Evolutionary conservation across 2,888 invertebrate genomes (phyloP).

Genomic region (Drosophila borborema): DNA sequence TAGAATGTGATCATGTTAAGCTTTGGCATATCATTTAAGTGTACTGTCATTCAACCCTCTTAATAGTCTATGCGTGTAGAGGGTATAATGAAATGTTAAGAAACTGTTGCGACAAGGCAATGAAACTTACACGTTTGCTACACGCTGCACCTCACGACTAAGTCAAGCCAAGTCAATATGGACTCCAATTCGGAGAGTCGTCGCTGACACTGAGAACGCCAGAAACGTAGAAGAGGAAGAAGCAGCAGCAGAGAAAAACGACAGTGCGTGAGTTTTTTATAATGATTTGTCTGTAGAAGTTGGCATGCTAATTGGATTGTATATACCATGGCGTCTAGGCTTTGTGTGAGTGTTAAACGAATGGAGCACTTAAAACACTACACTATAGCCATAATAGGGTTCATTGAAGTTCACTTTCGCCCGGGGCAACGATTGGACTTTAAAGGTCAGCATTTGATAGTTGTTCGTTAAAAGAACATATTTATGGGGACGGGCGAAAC

Average conservation of each 20-base stretch:
- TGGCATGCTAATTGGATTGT: constrained; percentile 67
- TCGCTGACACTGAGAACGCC: constrained; percentile 41
- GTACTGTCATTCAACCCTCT: constrained; percentile 1
- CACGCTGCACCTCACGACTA: constrained; percentile 57
- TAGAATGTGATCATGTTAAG: not conserved
- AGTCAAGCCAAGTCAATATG: constrained; percentile 22
- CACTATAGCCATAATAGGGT: constrained; percentile 33
- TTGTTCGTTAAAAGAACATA: constrained; percentile 22
- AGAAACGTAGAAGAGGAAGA: constrained; percentile 32
- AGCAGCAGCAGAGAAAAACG: not conserved
- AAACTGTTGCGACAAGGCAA: constrained; percentile 45
- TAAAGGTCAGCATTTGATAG: constrained; percentile 48
- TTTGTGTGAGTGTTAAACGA: constrained; percentile 23
- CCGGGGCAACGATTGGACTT: constrained; percentile 36
- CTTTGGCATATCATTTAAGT: too few species aligned
- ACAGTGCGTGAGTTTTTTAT: constrained; percentile 65
- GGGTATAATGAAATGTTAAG: constrained; percentile 29
- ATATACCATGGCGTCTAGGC: constrained; percentile 19
- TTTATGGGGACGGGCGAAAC: constrained; percentile 19
- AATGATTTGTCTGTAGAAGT: constrained; percentile 56
- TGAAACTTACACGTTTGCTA: constrained; percentile 67
- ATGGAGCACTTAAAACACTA: constrained; percentile 38
- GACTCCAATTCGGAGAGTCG: constrained; percentile 11
- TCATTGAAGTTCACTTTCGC: constrained; percentile 58
- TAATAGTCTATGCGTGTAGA: constrained; percentile 10